Evolutionary conservation across 30 jellyfish, hydroid and myxozoan species (phyloP).

Genomic region (Mastigias papua): DNA sequence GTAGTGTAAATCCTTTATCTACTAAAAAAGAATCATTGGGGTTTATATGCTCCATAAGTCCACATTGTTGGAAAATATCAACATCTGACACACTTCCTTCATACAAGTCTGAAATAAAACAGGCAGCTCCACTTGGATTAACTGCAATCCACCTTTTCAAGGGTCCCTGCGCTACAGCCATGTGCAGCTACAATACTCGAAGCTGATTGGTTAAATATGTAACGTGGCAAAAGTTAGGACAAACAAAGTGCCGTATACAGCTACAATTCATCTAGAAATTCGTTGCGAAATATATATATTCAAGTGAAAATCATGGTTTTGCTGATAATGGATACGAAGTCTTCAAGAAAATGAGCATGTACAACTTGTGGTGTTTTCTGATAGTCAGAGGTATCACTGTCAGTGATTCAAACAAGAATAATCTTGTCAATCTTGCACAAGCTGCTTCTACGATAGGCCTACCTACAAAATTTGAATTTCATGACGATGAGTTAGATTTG

Average conservation of each 20-base stretch:
- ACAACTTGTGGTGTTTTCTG: conserved; percentile 33
- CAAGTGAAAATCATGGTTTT: conserved; percentile 24
- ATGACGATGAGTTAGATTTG: conserved; percentile 48
- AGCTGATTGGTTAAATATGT: conserved; percentile 42
- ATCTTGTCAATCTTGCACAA: conserved; percentile 50
- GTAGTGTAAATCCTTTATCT: conserved; percentile 88
- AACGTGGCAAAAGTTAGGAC: conserved; percentile 56
- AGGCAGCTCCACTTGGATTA: conserved; percentile 80
- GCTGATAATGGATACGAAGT: conserved; percentile 10
- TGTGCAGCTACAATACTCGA: conserved; percentile 25
- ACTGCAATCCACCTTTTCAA: conserved; percentile 67
- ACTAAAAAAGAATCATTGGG: conserved; percentile 82
- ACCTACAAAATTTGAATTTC: conserved; percentile 39
- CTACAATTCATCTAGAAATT: conserved; percentile 19
- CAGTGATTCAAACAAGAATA: neutral
- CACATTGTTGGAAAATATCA: conserved; percentile 53
- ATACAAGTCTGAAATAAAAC: conserved; percentile 70
- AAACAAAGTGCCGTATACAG: conserved; percentile 16
- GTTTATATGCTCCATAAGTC: conserved; percentile 70
- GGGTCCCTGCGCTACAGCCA: conserved; percentile 24
- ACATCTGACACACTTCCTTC: conserved; percentile 87
- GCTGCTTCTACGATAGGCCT: conserved; percentile 59
- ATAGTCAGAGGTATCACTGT: conserved; percentile 53
- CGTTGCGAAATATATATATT: conserved; percentile 13
- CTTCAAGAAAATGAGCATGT: conserved; percentile 43